phyloP scores from a whole-genome alignment of 2,113 vertebrate genomes.

The Menidia beryllina region DNA sequence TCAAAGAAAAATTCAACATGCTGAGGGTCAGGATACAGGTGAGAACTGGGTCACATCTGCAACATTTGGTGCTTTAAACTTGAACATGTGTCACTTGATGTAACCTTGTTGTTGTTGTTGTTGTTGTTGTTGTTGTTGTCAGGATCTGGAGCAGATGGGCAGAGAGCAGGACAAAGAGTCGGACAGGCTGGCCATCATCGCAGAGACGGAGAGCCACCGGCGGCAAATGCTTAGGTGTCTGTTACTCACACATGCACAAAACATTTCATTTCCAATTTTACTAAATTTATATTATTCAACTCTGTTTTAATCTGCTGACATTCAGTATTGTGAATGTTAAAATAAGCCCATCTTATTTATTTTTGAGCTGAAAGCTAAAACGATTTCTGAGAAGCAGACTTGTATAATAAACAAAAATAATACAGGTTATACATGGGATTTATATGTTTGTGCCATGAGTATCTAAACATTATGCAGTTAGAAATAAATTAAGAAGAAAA shows the following conservation, averaged over 20 bases:
- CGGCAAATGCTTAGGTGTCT: conserved; percentile 92
- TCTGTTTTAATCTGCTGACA: neutral
- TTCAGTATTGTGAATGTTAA: neutral
- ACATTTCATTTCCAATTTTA: neutral
- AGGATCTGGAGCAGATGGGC: conserved; percentile 94
- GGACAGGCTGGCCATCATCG: conserved; percentile 85
- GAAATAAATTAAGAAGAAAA: neutral
- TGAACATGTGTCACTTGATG: neutral
- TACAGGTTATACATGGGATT: no score
- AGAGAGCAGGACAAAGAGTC: conserved; percentile 92
- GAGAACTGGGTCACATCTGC: conserved; percentile 18
- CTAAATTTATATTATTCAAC: neutral
- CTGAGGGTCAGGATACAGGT: conserved; percentile 92
- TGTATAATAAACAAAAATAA: no score
- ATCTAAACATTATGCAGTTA: neutral
- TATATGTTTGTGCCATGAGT: neutral
- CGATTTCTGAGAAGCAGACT: neutral
- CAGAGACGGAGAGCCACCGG: conserved; percentile 89
- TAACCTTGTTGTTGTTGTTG: neutral
- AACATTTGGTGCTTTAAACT: neutral
- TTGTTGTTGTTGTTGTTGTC: conserved; percentile 3
- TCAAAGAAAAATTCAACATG: conserved; percentile 90
- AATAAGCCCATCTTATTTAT: neutral
- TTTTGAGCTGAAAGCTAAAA: no score
- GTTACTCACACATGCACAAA: neutral